Conservation (phyloP, 2,797 vertebrate species). For the Notamacropus eugenii region DNA sequence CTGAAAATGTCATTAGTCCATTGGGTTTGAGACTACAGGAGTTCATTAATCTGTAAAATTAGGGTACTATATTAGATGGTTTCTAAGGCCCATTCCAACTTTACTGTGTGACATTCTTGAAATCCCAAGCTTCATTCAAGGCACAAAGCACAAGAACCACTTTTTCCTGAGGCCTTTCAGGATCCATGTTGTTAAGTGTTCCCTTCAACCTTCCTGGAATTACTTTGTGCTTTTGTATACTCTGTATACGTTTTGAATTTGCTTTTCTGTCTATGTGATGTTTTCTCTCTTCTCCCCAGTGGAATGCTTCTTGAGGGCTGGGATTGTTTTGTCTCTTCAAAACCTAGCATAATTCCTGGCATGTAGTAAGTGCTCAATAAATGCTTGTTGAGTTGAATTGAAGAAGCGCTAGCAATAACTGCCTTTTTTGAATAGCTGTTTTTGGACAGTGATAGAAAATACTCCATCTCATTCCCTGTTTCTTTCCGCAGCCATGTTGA, state of each 20-base stretch:
- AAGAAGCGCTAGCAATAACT: conserved; percentile 31
- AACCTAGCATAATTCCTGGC: background rate
- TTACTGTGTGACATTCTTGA: background rate
- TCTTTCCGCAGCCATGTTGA: conserved; percentile 44
- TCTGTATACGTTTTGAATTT: background rate
- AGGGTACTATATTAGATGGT: background rate
- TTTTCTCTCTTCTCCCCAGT: background rate
- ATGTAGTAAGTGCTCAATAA: background rate
- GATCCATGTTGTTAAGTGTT: background rate
- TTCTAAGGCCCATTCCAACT: background rate
- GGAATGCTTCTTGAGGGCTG: background rate
- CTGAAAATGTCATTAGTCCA: background rate
- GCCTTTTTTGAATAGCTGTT: conserved; percentile 26
- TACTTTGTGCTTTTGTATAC: background rate
- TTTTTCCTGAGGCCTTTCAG: background rate
- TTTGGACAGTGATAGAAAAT: conserved; percentile 42
- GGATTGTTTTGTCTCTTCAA: background rate
- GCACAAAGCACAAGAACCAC: background rate
- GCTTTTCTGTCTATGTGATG: background rate
- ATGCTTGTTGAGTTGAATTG: background rate
- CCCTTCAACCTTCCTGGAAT: background rate
- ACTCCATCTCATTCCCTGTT: conserved; percentile 47
- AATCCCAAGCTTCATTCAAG: background rate
- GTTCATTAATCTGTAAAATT: conserved; percentile 13
- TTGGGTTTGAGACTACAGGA: conserved; percentile 43